Conservation (phyloP, 2,797 vertebrate genomes). For the Xyrichtys novacula region DNA sequence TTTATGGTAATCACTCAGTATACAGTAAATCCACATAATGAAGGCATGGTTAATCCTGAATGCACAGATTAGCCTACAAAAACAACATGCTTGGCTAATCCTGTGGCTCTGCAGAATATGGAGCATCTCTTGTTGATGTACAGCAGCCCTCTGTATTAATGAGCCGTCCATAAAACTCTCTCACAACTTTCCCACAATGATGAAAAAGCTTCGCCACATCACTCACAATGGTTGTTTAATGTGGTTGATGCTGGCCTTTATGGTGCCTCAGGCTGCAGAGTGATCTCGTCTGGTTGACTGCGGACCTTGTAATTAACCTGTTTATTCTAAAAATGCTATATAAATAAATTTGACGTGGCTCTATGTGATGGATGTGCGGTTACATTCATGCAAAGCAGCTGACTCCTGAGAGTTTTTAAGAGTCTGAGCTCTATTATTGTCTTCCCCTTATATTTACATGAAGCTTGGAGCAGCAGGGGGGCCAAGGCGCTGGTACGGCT, state of each 20-base stretch:
- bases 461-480: slow-evolving; percentile 31
- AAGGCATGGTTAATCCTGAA: slow-evolving; percentile 44
- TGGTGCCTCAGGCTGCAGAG: slow-evolving; percentile 9
- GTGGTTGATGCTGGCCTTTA: slow-evolving; percentile 37
- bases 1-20: slow-evolving; percentile 35
- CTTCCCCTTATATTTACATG: slow-evolving; percentile 34
- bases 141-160: slow-evolving; percentile 50
- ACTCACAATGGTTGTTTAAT: slow-evolving; percentile 35
- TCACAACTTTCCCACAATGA: slow-evolving; percentile 31
- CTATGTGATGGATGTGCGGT: slow-evolving; percentile 61
- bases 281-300: slow-evolving; percentile 29
- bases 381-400: not conserved
- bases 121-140: slow-evolving; percentile 45
- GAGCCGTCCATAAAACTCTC: slow-evolving; percentile 21
- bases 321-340: slow-evolving; percentile 50
- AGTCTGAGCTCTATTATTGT: slow-evolving; percentile 12
- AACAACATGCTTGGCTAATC: slow-evolving; percentile 61
- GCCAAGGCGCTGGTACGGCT: not conserved
- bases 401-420: slow-evolving; percentile 20
- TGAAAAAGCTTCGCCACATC: slow-evolving; percentile 27
- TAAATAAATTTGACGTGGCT: slow-evolving; percentile 41
- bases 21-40: slow-evolving; percentile 41
- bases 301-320: slow-evolving; percentile 60
- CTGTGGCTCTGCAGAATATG: slow-evolving; percentile 34
- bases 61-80: slow-evolving; percentile 37